A percentile compares a stretch with the other conserved stretches of the same genome.
Conservation (phyloP, 2,797 vertebrate species). For the Novumbra hubbsi region DNA sequence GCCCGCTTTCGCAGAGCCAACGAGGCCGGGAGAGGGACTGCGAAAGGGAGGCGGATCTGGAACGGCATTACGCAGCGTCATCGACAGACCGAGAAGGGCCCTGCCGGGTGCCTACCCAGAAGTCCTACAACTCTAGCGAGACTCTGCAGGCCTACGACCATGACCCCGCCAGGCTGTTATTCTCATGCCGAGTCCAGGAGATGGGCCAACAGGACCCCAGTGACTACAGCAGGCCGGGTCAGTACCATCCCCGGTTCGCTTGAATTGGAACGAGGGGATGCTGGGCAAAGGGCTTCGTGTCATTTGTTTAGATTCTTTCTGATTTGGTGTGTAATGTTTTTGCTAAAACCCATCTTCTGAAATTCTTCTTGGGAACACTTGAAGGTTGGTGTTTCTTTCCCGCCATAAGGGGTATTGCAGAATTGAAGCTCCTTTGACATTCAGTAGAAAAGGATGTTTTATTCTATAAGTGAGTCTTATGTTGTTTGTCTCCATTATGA, state of each 20-base stretch:
- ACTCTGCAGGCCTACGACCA: slow-evolving; percentile 96
- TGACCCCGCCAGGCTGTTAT: slow-evolving; percentile 90
- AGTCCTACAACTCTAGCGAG: slow-evolving; percentile 96
- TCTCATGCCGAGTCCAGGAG: slow-evolving; percentile 91
- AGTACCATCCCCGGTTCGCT: slow-evolving; percentile 22
- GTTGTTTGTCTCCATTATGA: background rate
- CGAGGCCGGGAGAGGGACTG: slow-evolving; percentile 82
- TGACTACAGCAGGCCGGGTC: slow-evolving; percentile 91
- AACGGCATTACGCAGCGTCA: slow-evolving; percentile 67
- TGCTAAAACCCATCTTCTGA: background rate
- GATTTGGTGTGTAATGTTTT: background rate
- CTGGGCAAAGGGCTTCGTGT: background rate
- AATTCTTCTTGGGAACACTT: background rate
- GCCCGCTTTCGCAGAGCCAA: slow-evolving; percentile 95
- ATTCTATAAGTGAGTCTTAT: background rate
- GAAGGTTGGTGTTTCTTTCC: background rate
- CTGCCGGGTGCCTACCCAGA: slow-evolving; percentile 92
- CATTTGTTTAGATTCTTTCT: background rate
- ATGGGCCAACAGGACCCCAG: slow-evolving; percentile 89
- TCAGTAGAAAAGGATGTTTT: background rate
- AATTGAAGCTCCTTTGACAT: background rate
- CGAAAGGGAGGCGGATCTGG: slow-evolving; percentile 60
- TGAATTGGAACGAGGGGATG: background rate
- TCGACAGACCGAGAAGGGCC: slow-evolving; percentile 81
- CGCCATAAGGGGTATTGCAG: background rate